Evolutionary conservation across 1,140 invertebrate genomes (phyloP).

Genomic region (Sinonovacula constricta): DNA sequence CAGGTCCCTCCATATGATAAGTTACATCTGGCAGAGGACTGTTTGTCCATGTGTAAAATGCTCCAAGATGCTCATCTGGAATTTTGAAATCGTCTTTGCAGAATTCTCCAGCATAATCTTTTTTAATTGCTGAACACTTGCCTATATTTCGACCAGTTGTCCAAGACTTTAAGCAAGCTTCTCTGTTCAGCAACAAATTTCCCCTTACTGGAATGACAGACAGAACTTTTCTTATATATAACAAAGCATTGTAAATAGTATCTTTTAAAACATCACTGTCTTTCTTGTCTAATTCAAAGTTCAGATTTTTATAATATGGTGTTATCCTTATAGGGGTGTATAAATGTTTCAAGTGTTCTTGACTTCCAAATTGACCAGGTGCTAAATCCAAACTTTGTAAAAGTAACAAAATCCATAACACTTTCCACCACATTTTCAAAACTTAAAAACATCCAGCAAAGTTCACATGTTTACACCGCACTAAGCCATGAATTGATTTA

Average conservation of each 20-base stretch:
- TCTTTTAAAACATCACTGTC: constrained; percentile 36
- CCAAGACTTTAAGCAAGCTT: constrained; percentile 41
- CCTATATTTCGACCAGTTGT: constrained; percentile 32
- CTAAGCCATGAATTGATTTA: too few relatives aligned
- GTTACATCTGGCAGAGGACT: constrained; percentile 33
- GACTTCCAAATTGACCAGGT: constrained; percentile 29
- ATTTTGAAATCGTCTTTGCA: constrained; percentile 55
- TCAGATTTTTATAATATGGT: constrained; percentile 32
- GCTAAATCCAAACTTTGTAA: constrained; percentile 16
- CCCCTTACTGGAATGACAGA: constrained; percentile 24
- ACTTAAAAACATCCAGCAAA: neutral
- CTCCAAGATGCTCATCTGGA: constrained; percentile 60
- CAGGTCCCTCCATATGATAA: constrained; percentile 33
- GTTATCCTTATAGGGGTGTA: constrained; percentile 32
- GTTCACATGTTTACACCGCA: too few relatives aligned
- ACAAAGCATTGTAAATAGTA: constrained; percentile 33
- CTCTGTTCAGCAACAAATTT: constrained; percentile 31
- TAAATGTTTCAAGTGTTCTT: neutral
- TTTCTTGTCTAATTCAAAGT: constrained; percentile 26
- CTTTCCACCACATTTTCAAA: neutral
- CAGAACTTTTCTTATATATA: constrained; percentile 41
- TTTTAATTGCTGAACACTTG: constrained; percentile 51
- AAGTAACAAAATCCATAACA: neutral
- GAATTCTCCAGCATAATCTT: constrained; percentile 53
- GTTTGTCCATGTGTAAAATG: constrained; percentile 49